Evolutionary conservation across 2,113 vertebrate species (phyloP).

Genomic region (Xiphophorus hellerii): DNA sequence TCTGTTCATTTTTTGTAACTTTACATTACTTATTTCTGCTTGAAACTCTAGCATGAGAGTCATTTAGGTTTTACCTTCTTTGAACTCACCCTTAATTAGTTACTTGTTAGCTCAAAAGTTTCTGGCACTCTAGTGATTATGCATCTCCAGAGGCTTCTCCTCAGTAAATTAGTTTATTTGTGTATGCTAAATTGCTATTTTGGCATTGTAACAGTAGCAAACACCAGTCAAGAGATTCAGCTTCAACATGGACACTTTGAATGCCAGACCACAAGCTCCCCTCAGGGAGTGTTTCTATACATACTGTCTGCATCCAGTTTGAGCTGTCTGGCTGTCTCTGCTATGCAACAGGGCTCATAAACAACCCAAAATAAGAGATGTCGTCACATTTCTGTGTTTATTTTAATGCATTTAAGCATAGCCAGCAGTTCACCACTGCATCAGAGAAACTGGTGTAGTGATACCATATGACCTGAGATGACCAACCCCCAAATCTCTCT

Average conservation of each 20-base stretch:
- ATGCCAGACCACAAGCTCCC: slow-evolving; percentile 19
- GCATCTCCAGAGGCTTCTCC: neutral
- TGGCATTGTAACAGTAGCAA: slow-evolving; percentile 18
- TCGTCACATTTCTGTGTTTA: slow-evolving; percentile 64
- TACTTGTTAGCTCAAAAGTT: neutral
- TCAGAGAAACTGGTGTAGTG: slow-evolving; percentile 31
- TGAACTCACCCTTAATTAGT: neutral
- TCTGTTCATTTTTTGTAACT: neutral
- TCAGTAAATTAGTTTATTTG: neutral
- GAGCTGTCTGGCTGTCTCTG: slow-evolving; percentile 44
- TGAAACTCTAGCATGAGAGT: neutral
- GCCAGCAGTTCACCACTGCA: slow-evolving; percentile 25
- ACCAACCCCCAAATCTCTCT: slow-evolving; percentile 31
- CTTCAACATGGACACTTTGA: slow-evolving; percentile 21
- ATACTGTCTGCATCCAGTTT: slow-evolving; percentile 27
- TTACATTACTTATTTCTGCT: neutral
- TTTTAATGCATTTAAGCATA: slow-evolving; percentile 61
- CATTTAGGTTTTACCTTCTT: neutral
- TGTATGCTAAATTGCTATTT: neutral
- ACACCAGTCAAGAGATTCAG: slow-evolving; percentile 8
- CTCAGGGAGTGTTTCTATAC: slow-evolving; percentile 18
- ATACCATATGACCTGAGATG: slow-evolving; percentile 42
- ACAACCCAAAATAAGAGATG: slow-evolving; percentile 54
- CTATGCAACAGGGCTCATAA: slow-evolving; percentile 51
- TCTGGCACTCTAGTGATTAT: neutral